Evolutionary conservation across 2,888 invertebrate genomes (phyloP).

Genomic region (Rhopalosiphum nymphaeae): DNA sequence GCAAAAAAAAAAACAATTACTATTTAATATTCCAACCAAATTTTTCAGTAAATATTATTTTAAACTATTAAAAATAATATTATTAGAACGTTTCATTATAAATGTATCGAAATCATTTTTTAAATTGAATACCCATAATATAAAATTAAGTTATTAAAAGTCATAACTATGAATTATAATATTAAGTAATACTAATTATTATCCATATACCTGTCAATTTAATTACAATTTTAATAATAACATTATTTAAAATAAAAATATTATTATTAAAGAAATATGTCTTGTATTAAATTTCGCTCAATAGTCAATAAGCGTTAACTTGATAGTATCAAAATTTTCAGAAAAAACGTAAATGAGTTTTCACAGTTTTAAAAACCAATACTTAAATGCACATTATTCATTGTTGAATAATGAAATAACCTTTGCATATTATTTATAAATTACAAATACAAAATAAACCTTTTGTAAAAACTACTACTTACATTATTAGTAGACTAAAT

Average conservation of each 20-base stretch:
- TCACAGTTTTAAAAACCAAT: not conserved
- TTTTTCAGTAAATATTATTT: not conserved
- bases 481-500: not conserved
- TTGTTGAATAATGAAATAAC: not conserved
- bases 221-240: not conserved
- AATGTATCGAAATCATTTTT: not conserved
- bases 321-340: not conserved
- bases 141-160: not conserved
- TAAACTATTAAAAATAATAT: not conserved
- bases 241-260: not conserved
- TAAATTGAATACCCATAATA: not conserved
- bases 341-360: not conserved
- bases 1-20: not conserved
- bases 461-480: not conserved
- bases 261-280: not conserved
- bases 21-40: not conserved
- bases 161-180: not conserved
- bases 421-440: not conserved
- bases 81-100: not conserved
- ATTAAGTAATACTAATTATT: not conserved
- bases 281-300: not conserved
- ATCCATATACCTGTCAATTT: not conserved
- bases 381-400: not conserved
- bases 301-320: not conserved
- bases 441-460: not conserved